Base-by-base conservation (phyloP, 1,140 invertebrate species). In the Halotydeus destructor region DNA sequence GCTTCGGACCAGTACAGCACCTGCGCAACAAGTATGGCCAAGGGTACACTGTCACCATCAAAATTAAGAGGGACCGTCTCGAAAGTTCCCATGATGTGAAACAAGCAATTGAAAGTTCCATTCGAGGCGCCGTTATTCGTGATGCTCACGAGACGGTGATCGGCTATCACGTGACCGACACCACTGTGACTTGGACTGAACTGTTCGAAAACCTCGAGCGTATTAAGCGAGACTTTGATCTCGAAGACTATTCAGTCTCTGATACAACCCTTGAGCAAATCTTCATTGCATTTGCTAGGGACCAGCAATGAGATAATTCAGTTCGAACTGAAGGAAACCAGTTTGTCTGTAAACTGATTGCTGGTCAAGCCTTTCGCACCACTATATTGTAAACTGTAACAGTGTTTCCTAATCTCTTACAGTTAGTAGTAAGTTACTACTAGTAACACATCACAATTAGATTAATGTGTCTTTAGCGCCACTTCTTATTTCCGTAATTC, bases 1-100 rank as follows among this genome's bases (percentile, higher is more conserved):
- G 77, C 49, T 60, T 78, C 31, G 76, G 74, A 11, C 67, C 66
- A 24, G 66, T 73, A 69, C 69, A 75, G 31, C 67, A 74, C 46
- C 62, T 81, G 12, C 75, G 78, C 49, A 56, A 38, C 45, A 78
- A 76, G 55, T 81, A 79, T 54, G 77, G 78, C 25, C 66, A 73
- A 50, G 77, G 78, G 4, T 45, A 44, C 31, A 41, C 23, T 16
- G 23, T 48, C 26, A 24, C 24, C 5, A n/a, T 48, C 2, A n/a
- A n/a, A n/a, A n/a, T n/a, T n/a, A n/a, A n/a, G n/a, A n/a, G n/a
- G n/a, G n/a, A n/a, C n/a, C 25, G 35, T 28, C 19, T 48, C 2
- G 12, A 24, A 22, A n/a, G 18, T 22, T 26, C 12, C 3, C 11
- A 42, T 14, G n/a, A 23, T 18, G 5, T 2, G 18, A 44, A 49